phyloP scores from a whole-genome alignment of 2,113 vertebrate species.

The Hemiprocne comata region DNA sequence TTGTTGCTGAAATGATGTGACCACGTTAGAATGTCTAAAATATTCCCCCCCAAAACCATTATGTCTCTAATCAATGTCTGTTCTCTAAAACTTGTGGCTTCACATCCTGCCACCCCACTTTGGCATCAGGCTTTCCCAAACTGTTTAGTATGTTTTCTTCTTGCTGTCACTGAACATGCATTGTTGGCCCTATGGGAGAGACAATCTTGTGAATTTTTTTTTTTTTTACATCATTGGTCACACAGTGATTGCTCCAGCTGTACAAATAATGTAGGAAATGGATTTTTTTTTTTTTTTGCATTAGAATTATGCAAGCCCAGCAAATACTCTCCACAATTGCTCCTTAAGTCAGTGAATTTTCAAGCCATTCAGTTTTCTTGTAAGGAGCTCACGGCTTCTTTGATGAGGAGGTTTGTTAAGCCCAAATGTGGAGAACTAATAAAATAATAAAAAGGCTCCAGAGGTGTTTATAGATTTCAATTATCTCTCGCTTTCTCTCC shows the following conservation, averaged over 20 bases:
- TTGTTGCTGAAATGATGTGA: background rate
- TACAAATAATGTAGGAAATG: slow-evolving; percentile 82
- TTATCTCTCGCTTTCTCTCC: slow-evolving; percentile 82
- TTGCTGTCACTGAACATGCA: background rate
- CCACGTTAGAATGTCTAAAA: background rate
- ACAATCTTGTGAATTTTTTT: background rate
- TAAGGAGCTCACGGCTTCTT: slow-evolving; percentile 82
- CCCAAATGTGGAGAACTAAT: slow-evolving; percentile 81
- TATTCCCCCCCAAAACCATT: background rate
- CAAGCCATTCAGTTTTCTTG: slow-evolving; percentile 81
- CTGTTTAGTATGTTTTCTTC: slow-evolving; percentile 13
- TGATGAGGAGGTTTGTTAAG: slow-evolving; percentile 85
- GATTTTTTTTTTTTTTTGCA: slow-evolving; percentile 65
- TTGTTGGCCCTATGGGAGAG: slow-evolving; percentile 18
- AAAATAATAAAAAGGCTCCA: slow-evolving; percentile 83
- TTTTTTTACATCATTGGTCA: slow-evolving; percentile 20
- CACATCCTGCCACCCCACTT: background rate
- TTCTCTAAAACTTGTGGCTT: background rate
- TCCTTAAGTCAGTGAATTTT: slow-evolving; percentile 79
- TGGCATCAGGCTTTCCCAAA: slow-evolving; percentile 38
- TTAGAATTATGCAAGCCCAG: slow-evolving; percentile 78
- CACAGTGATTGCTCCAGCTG: slow-evolving; percentile 79
- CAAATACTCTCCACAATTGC: slow-evolving; percentile 81
- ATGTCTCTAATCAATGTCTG: slow-evolving; percentile 7
- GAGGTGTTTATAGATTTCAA: slow-evolving; percentile 89